These are phyloP conservation scores for Orussus abietinus DNA, from an alignment of 1,140 invertebrate genomes.

Conservation along the genomic window DNA sequence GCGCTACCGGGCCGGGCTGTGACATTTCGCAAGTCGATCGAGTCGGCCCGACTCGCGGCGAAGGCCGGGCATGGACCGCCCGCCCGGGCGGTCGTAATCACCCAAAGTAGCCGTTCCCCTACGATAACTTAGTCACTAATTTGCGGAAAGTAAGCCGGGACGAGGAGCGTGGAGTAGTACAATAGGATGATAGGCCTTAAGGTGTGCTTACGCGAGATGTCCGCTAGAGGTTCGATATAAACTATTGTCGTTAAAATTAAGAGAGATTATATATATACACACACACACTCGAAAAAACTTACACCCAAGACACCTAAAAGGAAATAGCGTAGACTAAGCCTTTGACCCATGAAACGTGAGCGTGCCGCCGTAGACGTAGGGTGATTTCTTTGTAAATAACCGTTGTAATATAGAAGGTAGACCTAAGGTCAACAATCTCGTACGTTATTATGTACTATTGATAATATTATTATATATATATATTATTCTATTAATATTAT, in stretches of 20 bases:
- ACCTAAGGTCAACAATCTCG: constrained; percentile 14
- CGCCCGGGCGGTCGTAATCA: too few relatives aligned
- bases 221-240: constrained; percentile 40
- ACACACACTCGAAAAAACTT: not conserved
- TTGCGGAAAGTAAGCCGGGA: too few relatives aligned
- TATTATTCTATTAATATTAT: constrained; percentile 26
- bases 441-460: constrained; percentile 20
- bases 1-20: too few relatives aligned
- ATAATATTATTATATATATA: constrained; percentile 15
- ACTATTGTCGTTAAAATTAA: constrained; percentile 10
- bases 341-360: too few relatives aligned
- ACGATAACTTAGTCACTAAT: too few relatives aligned
- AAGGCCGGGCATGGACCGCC: too few relatives aligned
- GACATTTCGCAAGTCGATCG: too few relatives aligned
- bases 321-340: not conserved
- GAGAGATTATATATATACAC: constrained; percentile 6
- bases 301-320: not conserved
- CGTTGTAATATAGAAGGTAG: constrained; percentile 40
- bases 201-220: constrained; percentile 27
- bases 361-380: constrained; percentile 23
- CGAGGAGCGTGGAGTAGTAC: constrained; percentile 26
- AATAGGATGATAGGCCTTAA: constrained; percentile 33
- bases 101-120: too few relatives aligned
- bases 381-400: constrained; percentile 43
- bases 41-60: too few relatives aligned